Conservation (phyloP, 1,140 invertebrate genomes). For the Dreissena rostriformis region DNA sequence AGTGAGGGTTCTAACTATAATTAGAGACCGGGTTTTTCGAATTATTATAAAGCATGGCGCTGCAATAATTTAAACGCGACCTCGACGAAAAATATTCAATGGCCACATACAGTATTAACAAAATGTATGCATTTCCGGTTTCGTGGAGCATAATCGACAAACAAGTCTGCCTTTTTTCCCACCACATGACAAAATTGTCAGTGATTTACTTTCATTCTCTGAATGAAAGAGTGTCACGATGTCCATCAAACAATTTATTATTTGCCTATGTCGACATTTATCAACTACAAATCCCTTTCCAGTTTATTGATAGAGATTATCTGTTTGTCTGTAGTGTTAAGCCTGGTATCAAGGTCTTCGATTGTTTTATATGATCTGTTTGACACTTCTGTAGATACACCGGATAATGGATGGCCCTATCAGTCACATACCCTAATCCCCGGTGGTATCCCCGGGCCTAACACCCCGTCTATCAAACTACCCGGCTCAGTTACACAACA, state of each 20-base stretch:
- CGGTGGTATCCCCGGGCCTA: slow-evolving; percentile 34
- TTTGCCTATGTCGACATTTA: background rate
- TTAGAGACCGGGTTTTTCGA: too few relatives aligned
- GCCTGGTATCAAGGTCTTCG: background rate
- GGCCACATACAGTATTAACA: too few relatives aligned
- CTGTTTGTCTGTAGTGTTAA: slow-evolving; percentile 26
- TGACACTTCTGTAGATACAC: slow-evolving; percentile 50
- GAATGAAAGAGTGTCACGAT: too few relatives aligned
- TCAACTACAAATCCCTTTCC: background rate
- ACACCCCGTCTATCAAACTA: slow-evolving; percentile 21
- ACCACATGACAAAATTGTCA: too few relatives aligned
- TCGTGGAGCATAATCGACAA: too few relatives aligned
- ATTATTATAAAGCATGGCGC: too few relatives aligned
- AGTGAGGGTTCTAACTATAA: too few relatives aligned
- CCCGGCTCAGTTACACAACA: slow-evolving; percentile 42
- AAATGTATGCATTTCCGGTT: too few relatives aligned
- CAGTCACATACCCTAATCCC: slow-evolving; percentile 53
- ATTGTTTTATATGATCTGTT: slow-evolving; percentile 52
- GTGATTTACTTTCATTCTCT: too few relatives aligned
- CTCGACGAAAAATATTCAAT: too few relatives aligned
- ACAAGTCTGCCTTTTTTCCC: too few relatives aligned
- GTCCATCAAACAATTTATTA: background rate
- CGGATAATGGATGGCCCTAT: slow-evolving; percentile 38
- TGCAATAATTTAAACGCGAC: too few relatives aligned
- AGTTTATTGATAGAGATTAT: background rate